These are phyloP conservation scores for Taurulus bubalis DNA, from an alignment of 2,113 vertebrate genomes.

Conservation along the genomic window DNA sequence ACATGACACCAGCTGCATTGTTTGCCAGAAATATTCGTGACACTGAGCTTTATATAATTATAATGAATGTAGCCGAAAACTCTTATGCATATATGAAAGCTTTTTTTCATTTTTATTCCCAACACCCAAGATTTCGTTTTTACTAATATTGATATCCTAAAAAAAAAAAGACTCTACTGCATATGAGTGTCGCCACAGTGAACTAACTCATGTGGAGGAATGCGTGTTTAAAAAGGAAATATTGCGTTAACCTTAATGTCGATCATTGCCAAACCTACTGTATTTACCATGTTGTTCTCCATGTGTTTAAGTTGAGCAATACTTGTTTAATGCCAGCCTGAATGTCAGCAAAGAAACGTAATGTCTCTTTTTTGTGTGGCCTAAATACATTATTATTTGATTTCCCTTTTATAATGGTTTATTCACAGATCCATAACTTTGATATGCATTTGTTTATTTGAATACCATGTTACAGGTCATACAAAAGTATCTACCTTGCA, in stretches of 20 bases:
- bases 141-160: neutral
- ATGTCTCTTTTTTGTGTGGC: conserved; percentile 2
- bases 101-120: neutral
- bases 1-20: conserved; percentile 59
- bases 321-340: conserved; percentile 31
- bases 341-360: conserved; percentile 26
- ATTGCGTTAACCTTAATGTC: conserved; percentile 42
- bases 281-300: conserved; percentile 33
- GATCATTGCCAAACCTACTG: conserved; percentile 66
- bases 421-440: conserved; percentile 39
- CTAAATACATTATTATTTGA: neutral
- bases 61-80: conserved; percentile 60
- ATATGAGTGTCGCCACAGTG: conserved; percentile 1
- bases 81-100: conserved; percentile 12
- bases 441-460: conserved; percentile 53
- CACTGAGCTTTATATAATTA: conserved; percentile 26
- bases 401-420: conserved; percentile 4
- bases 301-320: conserved; percentile 45
- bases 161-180: neutral
- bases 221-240: conserved; percentile 12
- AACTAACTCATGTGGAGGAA: conserved; percentile 29
- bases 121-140: neutral
- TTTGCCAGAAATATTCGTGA: conserved; percentile 47
- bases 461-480: conserved; percentile 44
- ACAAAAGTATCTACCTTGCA: conserved; percentile 64